Base-by-base conservation (phyloP, 2,113 vertebrate genomes). In the Eclectus roratus region DNA sequence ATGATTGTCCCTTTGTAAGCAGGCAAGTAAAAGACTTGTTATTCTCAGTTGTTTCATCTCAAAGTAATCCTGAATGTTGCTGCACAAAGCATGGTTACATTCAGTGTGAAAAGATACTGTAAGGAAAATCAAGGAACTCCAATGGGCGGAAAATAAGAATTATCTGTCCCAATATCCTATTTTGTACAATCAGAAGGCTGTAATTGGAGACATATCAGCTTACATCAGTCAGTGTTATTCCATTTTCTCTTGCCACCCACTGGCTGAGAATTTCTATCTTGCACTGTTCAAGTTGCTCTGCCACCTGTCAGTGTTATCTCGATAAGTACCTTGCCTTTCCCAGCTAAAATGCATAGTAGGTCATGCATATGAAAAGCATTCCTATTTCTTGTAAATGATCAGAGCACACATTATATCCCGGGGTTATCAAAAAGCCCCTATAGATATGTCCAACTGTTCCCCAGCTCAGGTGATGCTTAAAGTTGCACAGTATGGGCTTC, bases 331-430 rank as follows among this genome's bases (percentile, higher is more conserved):
- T 87, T 81, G 52, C 41, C 64, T 96, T 72, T 94, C 49, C 80
- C 50, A 80, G 73, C 66, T 94, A 96, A 89, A 96, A 96, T 77
- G 49, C 61, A 50, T 41, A 28, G 56, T 61, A 80, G 47, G 61
- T 85, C 71, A 88, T 78, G 80, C 70, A 92, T 91, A 96, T 90
- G 92, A 88, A 96, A 96, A 90, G 4, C 35, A 68, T 43, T 66
- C 52, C 64, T 91, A 46, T 83, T 88, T 87, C 95, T 88, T 92
- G 46, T 68, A 56, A 92, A 44, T 91, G 66, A 91, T 91, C 58
- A 94, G 53, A 95, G 35, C 29, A 39, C 73, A 80, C 50, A 60
- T 33, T 79, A 77, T 92, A 35, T 82, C 94, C 81, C 70, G 37
- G 44, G 56, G 53, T 78, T 88, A 64, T 94, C 88, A 92, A 93